Conservation (phyloP, 2,888 invertebrate species). For the Brachylomia viminalis region DNA sequence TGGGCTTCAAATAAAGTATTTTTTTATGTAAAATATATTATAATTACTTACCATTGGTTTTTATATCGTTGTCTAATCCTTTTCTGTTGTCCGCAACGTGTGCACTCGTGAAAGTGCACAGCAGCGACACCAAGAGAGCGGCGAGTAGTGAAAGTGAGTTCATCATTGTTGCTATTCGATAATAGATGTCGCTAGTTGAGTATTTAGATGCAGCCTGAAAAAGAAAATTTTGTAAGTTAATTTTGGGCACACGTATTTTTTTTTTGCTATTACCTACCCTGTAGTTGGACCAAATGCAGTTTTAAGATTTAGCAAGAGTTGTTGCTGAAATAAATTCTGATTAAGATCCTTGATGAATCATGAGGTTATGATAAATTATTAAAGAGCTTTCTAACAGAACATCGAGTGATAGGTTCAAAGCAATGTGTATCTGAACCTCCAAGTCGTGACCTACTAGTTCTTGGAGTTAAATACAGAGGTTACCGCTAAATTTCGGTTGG, state of each 20-base stretch:
- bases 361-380: no score
- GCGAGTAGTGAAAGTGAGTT: slow-evolving; percentile 82
- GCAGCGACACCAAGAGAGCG: slow-evolving; percentile 81
- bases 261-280: no score
- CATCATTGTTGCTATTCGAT: slow-evolving; percentile 77
- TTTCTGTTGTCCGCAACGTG: slow-evolving; percentile 76
- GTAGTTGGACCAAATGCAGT: no score
- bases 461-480: background rate
- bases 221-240: background rate
- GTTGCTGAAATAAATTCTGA: background rate
- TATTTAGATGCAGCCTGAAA: slow-evolving; percentile 59
- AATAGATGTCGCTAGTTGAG: slow-evolving; percentile 77
- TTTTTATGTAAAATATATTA: background rate
- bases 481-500: background rate
- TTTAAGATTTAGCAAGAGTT: no score
- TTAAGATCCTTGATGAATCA: background rate
- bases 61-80: slow-evolving; percentile 79
- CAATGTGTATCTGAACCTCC: no score
- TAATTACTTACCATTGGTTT: slow-evolving; percentile 77
- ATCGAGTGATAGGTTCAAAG: no score
- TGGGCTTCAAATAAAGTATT: background rate
- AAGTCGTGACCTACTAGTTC: background rate
- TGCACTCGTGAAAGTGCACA: slow-evolving; percentile 76
- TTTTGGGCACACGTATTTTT: no score
- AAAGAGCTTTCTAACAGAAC: no score